A percentile compares a stretch with the other conserved stretches of the same genome.
Conservation (phyloP, 2,113 vertebrate genomes). For the Malurus elegans region DNA sequence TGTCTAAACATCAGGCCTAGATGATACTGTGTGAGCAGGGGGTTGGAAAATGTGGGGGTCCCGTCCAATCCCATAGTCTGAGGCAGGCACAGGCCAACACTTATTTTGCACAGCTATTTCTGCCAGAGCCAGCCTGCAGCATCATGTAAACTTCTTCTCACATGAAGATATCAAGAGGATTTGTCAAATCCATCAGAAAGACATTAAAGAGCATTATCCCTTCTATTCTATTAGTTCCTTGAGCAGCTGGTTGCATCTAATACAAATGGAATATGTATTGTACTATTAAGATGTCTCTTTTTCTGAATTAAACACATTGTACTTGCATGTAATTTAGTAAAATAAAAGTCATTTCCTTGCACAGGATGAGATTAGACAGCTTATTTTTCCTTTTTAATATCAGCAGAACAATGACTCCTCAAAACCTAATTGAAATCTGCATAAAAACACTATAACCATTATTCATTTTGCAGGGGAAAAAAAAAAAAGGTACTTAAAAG, state of each 20-base stretch:
- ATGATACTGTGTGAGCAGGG: background rate
- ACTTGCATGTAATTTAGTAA: background rate
- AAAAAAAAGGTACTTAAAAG: background rate
- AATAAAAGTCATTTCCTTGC: conserved; percentile 5
- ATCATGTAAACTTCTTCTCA: background rate
- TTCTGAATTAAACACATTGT: background rate
- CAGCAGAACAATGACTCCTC: background rate
- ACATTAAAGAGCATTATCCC: background rate
- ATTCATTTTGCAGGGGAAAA: background rate
- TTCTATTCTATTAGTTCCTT: background rate
- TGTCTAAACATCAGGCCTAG: background rate
- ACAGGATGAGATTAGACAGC: conserved; percentile 20
- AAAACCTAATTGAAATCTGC: background rate
- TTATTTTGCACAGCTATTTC: background rate
- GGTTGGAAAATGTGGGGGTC: background rate
- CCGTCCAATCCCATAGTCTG: background rate
- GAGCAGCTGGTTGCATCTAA: background rate
- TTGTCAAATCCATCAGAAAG: background rate
- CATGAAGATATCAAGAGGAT: background rate
- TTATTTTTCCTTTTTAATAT: conserved; percentile 15
- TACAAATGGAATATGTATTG: background rate
- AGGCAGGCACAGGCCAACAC: background rate
- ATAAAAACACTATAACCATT: background rate
- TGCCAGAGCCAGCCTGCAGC: background rate
- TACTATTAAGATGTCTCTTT: background rate